phyloP scores from a whole-genome alignment of 2,888 invertebrate species.

The Folsomia manolachei region DNA sequence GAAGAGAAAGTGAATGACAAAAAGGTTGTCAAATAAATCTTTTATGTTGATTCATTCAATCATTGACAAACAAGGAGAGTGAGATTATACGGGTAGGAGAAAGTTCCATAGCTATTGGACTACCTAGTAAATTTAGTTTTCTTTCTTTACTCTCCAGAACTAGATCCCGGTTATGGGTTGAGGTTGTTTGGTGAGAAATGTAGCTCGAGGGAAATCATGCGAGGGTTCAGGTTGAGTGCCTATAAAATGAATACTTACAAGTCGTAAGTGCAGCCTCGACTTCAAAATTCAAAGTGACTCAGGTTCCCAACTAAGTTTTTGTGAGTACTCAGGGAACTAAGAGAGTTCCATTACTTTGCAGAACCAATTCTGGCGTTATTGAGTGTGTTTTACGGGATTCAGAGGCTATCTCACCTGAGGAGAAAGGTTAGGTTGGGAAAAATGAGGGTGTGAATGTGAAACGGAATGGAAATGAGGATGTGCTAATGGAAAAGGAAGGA shows the following conservation, averaged over 20 bases:
- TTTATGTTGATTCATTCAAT: not conserved
- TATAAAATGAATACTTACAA: not conserved
- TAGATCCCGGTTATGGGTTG: not conserved
- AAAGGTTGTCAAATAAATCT: not conserved
- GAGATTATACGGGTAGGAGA: not conserved
- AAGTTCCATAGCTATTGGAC: not conserved
- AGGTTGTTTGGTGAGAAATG: not conserved
- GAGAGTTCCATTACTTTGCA: too few relatives aligned
- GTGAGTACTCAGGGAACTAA: not conserved
- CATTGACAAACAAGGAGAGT: not conserved
- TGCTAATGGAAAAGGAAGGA: not conserved
- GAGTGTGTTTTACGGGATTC: not conserved
- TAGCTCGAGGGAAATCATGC: not conserved
- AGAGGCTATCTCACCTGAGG: not conserved
- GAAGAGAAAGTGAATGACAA: too few relatives aligned
- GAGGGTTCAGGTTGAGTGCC: not conserved
- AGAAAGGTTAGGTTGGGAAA: not conserved
- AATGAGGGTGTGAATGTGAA: not conserved
- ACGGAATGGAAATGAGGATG: not conserved
- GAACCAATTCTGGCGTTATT: not conserved
- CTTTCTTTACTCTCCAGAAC: not conserved
- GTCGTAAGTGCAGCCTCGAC: not conserved
- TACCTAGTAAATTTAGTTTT: not conserved
- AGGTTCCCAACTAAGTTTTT: not conserved
- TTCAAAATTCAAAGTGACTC: not conserved